Percentiles rank a stretch among this genome's conserved stretches.
These are phyloP conservation scores for Kryptopterus vitreolus DNA, from an alignment of 2,797 vertebrate species.

Conservation along the genomic window DNA sequence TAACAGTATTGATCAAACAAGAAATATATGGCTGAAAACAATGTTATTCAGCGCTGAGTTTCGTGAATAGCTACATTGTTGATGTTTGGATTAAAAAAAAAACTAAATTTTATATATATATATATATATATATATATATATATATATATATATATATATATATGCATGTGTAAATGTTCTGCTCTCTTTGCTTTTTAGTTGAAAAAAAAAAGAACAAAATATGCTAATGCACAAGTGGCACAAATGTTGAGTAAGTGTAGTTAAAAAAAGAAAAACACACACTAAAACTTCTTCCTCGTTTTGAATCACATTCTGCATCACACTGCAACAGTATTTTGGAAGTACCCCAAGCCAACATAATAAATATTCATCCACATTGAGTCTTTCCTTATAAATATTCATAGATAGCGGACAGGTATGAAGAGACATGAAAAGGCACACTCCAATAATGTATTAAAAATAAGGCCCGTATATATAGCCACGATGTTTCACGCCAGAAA, in stretches of 20 bases:
- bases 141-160: too few species aligned
- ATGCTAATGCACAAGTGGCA: not conserved
- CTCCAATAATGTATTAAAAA: not conserved
- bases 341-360: constrained; percentile 1
- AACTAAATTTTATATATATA: too few species aligned
- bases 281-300: not conserved
- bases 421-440: not conserved
- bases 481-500: not conserved
- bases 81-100: not conserved
- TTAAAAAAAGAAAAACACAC: not conserved
- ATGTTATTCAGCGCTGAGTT: not conserved
- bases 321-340: constrained; percentile 20
- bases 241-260: not conserved
- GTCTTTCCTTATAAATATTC: constrained; percentile 19
- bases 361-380: constrained; percentile 21
- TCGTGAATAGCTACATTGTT: not conserved
- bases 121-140: too few species aligned
- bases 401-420: not conserved
- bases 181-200: not conserved
- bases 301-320: not conserved
- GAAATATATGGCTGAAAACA: not conserved
- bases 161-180: not conserved
- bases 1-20: not conserved
- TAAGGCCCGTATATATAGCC: not conserved
- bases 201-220: not conserved